These are phyloP conservation scores for Vesta saturnalis DNA, from an alignment of 2,888 invertebrate genomes.

Conservation along the genomic window DNA sequence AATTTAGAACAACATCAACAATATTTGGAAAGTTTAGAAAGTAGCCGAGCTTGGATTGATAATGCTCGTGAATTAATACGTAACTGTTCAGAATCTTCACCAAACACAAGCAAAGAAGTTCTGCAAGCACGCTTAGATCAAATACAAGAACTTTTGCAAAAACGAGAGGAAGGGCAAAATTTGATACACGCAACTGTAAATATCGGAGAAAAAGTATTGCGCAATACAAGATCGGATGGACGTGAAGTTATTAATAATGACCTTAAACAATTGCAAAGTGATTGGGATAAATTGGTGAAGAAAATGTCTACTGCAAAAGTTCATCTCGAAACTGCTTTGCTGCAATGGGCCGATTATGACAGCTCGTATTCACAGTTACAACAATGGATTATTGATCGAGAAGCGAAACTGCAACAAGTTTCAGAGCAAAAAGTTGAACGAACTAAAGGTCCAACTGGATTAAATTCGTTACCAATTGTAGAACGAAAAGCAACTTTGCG, in stretches of 20 bases:
- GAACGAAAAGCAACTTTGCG: slow-evolving; percentile 89
- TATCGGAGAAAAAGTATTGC: slow-evolving; percentile 88
- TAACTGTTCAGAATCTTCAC: slow-evolving; percentile 81
- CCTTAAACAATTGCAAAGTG: slow-evolving; percentile 88
- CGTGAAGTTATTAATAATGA: slow-evolving; percentile 87
- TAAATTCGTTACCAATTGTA: slow-evolving; percentile 82
- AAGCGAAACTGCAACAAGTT: slow-evolving; percentile 91
- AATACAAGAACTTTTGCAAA: slow-evolving; percentile 81
- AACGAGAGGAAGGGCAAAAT: slow-evolving; percentile 88
- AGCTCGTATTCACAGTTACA: slow-evolving; percentile 92
- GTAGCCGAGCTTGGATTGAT: slow-evolving; percentile 86
- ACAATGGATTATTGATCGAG: slow-evolving; percentile 94
- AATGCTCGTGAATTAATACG: slow-evolving; percentile 85
- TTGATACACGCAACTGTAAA: slow-evolving; percentile 88
- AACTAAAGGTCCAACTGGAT: slow-evolving; percentile 79
- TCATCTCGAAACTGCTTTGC: slow-evolving; percentile 85
- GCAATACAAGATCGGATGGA: slow-evolving; percentile 90
- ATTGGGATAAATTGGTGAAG: slow-evolving; percentile 92
- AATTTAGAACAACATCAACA: slow-evolving; percentile 87
- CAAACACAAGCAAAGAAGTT: slow-evolving; percentile 82
- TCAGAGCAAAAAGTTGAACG: slow-evolving; percentile 85
- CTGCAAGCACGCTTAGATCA: slow-evolving; percentile 82
- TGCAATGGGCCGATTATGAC: slow-evolving; percentile 97
- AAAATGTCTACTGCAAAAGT: slow-evolving; percentile 93
- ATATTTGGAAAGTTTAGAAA: slow-evolving; percentile 79